A percentile compares a stretch with the other conserved stretches of the same genome.
Evolutionary conservation across 2,888 invertebrate species (phyloP).

Genomic region (Petrolisthes manimaculis): DNA sequence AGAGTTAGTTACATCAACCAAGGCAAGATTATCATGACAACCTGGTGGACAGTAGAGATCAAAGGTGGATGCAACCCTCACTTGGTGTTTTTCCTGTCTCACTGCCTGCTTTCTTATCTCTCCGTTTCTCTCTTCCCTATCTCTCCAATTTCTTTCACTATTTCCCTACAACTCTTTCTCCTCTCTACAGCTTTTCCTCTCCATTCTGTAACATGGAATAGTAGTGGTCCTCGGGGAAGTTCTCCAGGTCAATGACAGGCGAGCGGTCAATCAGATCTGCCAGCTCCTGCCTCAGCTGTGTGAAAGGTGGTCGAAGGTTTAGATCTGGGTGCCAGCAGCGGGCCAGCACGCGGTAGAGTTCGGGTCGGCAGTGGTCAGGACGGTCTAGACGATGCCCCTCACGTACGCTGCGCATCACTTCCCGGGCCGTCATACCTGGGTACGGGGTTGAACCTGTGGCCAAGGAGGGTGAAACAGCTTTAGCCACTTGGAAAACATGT

Average conservation of each 20-base stretch:
- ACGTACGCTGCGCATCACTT: slow-evolving; percentile 84
- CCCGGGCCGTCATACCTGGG: slow-evolving; percentile 85
- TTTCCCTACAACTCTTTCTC: neutral
- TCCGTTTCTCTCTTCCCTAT: neutral
- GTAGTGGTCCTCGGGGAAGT: slow-evolving; percentile 73
- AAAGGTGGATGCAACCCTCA: neutral
- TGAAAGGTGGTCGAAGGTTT: slow-evolving; percentile 80
- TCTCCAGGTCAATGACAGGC: slow-evolving; percentile 76
- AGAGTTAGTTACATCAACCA: neutral
- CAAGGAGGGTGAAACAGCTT: neutral
- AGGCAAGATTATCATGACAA: neutral
- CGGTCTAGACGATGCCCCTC: slow-evolving; percentile 83
- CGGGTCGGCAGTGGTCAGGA: slow-evolving; percentile 83
- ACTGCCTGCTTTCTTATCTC: neutral
- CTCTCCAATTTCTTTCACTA: neutral
- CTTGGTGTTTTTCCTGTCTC: neutral
- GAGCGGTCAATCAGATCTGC: slow-evolving; percentile 69
- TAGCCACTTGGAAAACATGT: neutral
- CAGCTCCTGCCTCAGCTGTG: slow-evolving; percentile 73
- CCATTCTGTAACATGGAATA: slow-evolving; percentile 66
- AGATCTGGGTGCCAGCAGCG: slow-evolving; percentile 79
- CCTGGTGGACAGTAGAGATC: neutral
- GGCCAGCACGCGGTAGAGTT: slow-evolving; percentile 77
- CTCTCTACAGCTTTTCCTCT: slow-evolving; percentile 65
- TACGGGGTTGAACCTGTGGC: slow-evolving; percentile 84